These are phyloP conservation scores for Pygoscelis antarcticus DNA, from an alignment of 2,113 vertebrate species.

Conservation along the genomic window DNA sequence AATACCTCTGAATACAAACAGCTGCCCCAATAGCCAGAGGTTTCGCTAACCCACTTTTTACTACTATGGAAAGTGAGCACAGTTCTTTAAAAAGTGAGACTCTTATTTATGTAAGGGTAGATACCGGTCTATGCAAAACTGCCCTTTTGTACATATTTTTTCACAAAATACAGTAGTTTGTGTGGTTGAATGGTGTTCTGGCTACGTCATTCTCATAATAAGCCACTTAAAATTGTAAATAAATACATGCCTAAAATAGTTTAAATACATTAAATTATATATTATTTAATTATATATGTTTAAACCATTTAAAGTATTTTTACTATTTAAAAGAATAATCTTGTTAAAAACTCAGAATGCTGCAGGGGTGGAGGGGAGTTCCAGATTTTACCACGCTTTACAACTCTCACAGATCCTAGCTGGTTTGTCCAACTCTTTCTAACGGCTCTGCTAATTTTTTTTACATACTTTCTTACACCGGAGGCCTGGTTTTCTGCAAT, in stretches of 20 bases:
- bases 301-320: not conserved
- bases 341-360: not conserved
- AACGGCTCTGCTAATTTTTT: not conserved
- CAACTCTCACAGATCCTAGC: accelerated
- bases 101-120: not conserved
- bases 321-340: not conserved
- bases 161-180: not conserved
- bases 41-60: not conserved
- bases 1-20: not conserved
- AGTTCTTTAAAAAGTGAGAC: not conserved
- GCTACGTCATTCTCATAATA: not conserved
- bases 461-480: accelerated
- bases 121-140: not conserved
- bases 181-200: not conserved
- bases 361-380: not conserved
- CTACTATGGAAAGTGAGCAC: not conserved
- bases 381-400: not conserved
- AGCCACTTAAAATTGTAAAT: not conserved
- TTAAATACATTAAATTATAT: not conserved
- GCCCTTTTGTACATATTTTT: not conserved
- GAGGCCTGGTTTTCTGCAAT: not conserved
- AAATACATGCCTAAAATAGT: not conserved
- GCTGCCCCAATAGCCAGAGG: not conserved
- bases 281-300: too few species aligned
- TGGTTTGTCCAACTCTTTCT: not conserved